These are phyloP conservation scores for Platycnemis pennipes DNA, from an alignment of 2,888 invertebrate species.

Conservation along the genomic window DNA sequence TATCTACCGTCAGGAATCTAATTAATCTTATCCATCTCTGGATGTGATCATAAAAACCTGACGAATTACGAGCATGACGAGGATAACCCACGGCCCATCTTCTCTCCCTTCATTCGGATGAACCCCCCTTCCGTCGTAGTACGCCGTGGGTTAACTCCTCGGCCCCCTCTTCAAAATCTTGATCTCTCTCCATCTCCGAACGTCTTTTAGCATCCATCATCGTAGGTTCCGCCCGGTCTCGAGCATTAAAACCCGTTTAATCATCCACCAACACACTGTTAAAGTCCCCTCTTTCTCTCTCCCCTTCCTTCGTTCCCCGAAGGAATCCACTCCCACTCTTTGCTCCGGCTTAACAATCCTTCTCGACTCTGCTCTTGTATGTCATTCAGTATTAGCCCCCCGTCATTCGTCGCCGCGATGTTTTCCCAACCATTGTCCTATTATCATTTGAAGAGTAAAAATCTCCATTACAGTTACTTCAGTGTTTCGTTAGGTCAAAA, in stretches of 20 bases:
- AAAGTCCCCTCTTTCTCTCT: not conserved
- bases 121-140: not conserved
- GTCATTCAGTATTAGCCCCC: not conserved
- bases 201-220: constrained; percentile 41
- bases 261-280: not conserved
- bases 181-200: not conserved
- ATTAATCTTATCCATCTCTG: not conserved
- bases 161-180: not conserved
- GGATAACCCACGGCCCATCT: not conserved
- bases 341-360: not conserved
- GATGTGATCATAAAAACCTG: not conserved
- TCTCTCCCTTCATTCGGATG: not conserved
- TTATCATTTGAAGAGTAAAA: too few relatives aligned
- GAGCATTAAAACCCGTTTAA: constrained; percentile 47
- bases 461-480: too few relatives aligned
- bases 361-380: not conserved
- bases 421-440: too few relatives aligned
- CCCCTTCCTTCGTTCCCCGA: not conserved
- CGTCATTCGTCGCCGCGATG: too few relatives aligned
- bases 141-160: not conserved
- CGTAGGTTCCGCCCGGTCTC: not conserved
- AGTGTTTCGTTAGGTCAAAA: too few relatives aligned
- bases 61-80: not conserved
- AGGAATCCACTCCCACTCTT: not conserved
- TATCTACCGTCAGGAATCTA: not conserved